phyloP scores from a whole-genome alignment of 2,888 invertebrate species.

The Epistrophe eligans region DNA sequence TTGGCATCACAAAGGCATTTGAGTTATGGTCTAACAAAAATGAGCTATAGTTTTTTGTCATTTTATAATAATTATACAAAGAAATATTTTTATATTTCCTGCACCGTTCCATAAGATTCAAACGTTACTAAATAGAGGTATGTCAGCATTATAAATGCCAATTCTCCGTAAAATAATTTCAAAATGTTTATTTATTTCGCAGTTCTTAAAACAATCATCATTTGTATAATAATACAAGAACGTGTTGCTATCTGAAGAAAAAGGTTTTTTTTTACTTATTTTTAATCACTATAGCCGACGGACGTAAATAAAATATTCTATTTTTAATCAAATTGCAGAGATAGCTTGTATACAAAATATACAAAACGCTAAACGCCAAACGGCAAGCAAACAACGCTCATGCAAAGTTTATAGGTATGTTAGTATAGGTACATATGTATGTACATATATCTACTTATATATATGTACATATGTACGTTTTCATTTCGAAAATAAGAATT shows the following conservation, averaged over 20 bases:
- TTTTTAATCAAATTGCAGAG: conserved; percentile 65
- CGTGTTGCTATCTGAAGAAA: conserved; percentile 61
- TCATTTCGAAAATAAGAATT: conserved; percentile 38
- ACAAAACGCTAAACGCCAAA: conserved; percentile 24
- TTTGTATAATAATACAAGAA: conserved; percentile 53
- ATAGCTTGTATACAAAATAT: conserved; percentile 48
- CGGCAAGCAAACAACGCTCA: conserved; percentile 3
- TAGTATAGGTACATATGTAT: too few species aligned
- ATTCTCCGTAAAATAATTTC: conserved; percentile 9
- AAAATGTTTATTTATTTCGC: conserved; percentile 26
- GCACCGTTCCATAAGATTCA: too few species aligned
- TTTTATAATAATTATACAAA: too few species aligned
- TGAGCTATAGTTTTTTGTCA: too few species aligned
- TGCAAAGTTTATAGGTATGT: neutral
- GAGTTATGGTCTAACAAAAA: too few species aligned
- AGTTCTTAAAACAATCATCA: conserved; percentile 37
- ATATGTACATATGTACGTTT: neutral
- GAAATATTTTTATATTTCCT: too few species aligned
- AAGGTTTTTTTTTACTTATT: conserved; percentile 61
- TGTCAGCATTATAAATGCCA: neutral
- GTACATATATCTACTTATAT: neutral
- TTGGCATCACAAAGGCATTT: too few species aligned
- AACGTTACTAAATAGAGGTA: neutral
- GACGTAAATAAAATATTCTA: conserved; percentile 73
- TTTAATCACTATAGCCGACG: conserved; percentile 53